Evolutionary conservation across 2,888 invertebrate species (phyloP).

Genomic region (Amphipoea lucens): DNA sequence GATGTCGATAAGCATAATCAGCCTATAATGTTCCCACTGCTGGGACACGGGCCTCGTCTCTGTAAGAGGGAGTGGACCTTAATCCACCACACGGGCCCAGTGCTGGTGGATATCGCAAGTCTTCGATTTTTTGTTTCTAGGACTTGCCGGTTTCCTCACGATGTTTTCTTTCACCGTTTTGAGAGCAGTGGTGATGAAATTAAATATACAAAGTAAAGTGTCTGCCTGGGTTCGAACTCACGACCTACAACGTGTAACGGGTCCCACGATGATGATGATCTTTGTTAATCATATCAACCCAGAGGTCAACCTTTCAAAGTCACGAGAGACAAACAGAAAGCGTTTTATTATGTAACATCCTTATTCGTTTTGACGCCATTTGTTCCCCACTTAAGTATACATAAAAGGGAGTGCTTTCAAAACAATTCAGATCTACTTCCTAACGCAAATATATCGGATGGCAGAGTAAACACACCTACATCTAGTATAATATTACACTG

Average conservation of each 20-base stretch:
- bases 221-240: background rate
- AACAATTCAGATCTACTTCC: slow-evolving; percentile 26
- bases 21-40: background rate
- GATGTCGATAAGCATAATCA: background rate
- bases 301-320: background rate
- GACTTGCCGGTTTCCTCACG: too few relatives aligned
- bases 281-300: background rate
- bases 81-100: too few relatives aligned
- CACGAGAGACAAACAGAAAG: background rate
- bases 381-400: slow-evolving; percentile 21
- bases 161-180: background rate
- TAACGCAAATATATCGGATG: slow-evolving; percentile 46
- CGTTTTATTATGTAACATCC: slow-evolving; percentile 3
- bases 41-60: background rate
- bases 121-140: too few relatives aligned
- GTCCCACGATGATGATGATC: background rate
- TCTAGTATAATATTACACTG: background rate
- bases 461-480: slow-evolving; percentile 8
- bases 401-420: slow-evolving; percentile 26
- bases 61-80: background rate
- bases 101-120: too few relatives aligned
- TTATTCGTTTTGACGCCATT: slow-evolving; percentile 22
- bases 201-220: background rate
- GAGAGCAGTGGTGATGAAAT: background rate
- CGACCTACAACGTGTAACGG: too few relatives aligned